phyloP scores from a whole-genome alignment of 2,888 invertebrate species.

The Bellardia bayeri region DNA sequence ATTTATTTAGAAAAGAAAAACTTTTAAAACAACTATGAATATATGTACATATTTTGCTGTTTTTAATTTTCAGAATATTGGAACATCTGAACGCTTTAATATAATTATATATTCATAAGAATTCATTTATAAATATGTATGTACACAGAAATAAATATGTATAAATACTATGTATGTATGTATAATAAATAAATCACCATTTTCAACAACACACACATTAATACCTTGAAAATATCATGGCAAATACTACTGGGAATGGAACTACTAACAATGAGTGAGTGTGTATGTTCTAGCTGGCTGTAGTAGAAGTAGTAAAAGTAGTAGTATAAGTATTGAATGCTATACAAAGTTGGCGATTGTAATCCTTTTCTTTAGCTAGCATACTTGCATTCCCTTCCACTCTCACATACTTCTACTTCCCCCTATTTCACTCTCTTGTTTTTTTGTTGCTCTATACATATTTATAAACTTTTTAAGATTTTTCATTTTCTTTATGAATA shows the following conservation, averaged over 20 bases:
- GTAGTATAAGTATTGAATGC: background rate
- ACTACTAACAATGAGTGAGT: background rate
- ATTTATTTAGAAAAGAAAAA: slow-evolving; percentile 14
- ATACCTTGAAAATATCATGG: slow-evolving; percentile 18
- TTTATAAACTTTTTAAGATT: slow-evolving; percentile 32
- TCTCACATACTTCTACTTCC: too few species aligned
- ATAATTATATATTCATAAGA: background rate
- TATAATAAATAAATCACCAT: slow-evolving; percentile 19
- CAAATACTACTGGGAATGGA: background rate
- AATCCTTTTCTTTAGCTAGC: slow-evolving; percentile 31
- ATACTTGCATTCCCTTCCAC: background rate
- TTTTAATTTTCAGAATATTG: background rate
- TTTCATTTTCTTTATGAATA: slow-evolving; percentile 13
- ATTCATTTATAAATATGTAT: background rate
- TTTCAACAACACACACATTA: background rate
- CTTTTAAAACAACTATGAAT: background rate
- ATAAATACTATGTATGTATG: too few species aligned
- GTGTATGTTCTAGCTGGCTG: background rate
- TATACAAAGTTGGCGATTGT: slow-evolving; percentile 13
- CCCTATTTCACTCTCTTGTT: background rate
- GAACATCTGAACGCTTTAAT: background rate
- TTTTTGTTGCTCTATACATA: background rate
- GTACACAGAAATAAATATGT: background rate
- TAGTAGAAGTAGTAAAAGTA: background rate
- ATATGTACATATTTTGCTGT: background rate